A percentile compares a stretch with the other conserved stretches of the same genome.
phyloP scores from a whole-genome alignment of 1,140 invertebrate species.

The Drosophila nasuta region DNA sequence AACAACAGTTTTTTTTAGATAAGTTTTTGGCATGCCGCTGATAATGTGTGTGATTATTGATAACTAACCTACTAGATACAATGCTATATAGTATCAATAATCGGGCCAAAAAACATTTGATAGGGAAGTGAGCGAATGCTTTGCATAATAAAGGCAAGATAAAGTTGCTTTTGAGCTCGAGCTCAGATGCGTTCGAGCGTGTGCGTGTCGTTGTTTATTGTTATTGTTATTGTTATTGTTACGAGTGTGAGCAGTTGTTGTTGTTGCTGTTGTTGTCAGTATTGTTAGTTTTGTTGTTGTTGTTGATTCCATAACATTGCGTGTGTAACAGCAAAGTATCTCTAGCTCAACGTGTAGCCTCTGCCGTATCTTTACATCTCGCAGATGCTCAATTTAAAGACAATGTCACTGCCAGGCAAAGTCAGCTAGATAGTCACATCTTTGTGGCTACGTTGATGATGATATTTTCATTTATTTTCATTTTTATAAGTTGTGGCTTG shows the following conservation, averaged over 20 bases:
- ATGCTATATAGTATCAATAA: too few relatives aligned
- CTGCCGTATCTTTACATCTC: not conserved
- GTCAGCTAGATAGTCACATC: not conserved
- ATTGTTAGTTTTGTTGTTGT: constrained; percentile 1
- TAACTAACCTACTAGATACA: too few relatives aligned
- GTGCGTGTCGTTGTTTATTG: constrained; percentile 6
- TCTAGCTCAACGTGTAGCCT: constrained; percentile 1
- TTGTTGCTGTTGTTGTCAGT: not conserved
- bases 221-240: constrained; percentile 12
- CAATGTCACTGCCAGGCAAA: constrained; percentile 45
- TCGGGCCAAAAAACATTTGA: too few relatives aligned
- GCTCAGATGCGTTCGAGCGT: not conserved
- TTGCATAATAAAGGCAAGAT: not conserved
- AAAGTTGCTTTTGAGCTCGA: not conserved
- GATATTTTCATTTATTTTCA: constrained; percentile 21
- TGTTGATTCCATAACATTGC: constrained; percentile 29
- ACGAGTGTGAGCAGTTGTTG: not conserved
- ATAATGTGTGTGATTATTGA: too few relatives aligned
- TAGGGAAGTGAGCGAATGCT: not conserved
- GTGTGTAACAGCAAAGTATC: constrained; percentile 20
- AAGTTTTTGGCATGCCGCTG: too few relatives aligned
- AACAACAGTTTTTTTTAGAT: too few relatives aligned
- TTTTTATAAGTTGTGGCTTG: not conserved
- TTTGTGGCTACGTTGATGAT: constrained; percentile 12
- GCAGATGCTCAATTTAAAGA: constrained; percentile 24